Conservation (phyloP, 2,888 invertebrate species). For the Unio delphinus region DNA sequence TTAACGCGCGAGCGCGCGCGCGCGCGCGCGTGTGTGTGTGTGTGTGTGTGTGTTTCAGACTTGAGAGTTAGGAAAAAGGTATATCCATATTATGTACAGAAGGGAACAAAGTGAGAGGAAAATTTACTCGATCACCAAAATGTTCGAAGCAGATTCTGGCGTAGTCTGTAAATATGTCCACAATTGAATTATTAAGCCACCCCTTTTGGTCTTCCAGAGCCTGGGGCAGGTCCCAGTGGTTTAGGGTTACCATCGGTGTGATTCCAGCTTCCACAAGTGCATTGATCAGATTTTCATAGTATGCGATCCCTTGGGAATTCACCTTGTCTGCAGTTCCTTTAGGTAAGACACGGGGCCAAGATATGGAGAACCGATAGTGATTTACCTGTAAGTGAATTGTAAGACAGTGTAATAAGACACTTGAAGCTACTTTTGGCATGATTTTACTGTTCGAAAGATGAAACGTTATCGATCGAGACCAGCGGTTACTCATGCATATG, state of each 20-base stretch:
- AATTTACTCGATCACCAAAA: conserved; percentile 68
- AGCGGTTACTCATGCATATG: not conserved
- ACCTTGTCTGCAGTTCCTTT: conserved; percentile 72
- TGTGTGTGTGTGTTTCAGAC: too few relatives aligned
- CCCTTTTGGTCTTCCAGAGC: conserved; percentile 69
- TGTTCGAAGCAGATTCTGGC: conserved; percentile 64
- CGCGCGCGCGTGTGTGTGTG: too few relatives aligned
- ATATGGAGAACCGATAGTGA: conserved; percentile 72
- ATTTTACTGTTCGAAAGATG: not conserved
- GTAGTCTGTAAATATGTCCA: conserved; percentile 67
- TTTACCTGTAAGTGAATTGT: conserved; percentile 31
- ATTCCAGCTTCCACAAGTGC: conserved; percentile 77
- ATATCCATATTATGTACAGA: too few relatives aligned
- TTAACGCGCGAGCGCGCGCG: too few relatives aligned
- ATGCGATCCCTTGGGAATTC: conserved; percentile 81
- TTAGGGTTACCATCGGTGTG: conserved; percentile 76
- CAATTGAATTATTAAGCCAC: conserved; percentile 62
- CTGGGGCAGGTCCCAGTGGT: conserved; percentile 69
- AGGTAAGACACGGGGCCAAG: conserved; percentile 84
- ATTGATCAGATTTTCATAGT: conserved; percentile 84
- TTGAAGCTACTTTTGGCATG: not conserved
- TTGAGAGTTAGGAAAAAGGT: too few relatives aligned
- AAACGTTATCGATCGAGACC: not conserved
- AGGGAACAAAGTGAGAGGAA: too few relatives aligned
- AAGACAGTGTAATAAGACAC: too few relatives aligned